phyloP scores from a whole-genome alignment of 2,888 invertebrate species.

The Ctena decussata region DNA sequence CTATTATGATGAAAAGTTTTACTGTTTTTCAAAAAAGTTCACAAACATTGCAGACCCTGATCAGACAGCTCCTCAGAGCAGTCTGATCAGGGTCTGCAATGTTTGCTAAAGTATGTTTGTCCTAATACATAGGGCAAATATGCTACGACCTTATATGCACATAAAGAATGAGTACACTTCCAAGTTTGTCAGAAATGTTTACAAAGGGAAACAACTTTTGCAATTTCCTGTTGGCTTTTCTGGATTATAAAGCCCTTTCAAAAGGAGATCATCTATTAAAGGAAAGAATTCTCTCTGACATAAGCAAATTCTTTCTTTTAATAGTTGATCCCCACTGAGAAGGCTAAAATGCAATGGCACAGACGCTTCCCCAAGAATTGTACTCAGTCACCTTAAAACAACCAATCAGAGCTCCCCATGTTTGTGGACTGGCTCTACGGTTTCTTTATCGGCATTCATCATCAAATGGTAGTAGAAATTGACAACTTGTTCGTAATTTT shows the following conservation, averaged over 20 bases:
- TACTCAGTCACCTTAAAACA: too few relatives aligned
- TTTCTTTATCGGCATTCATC: slow-evolving; percentile 85
- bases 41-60: too few relatives aligned
- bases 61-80: too few relatives aligned
- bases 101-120: too few relatives aligned
- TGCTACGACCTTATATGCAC: too few relatives aligned
- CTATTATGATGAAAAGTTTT: too few relatives aligned
- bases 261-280: neutral
- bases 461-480: slow-evolving; percentile 88
- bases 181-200: too few relatives aligned
- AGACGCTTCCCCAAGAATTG: too few relatives aligned
- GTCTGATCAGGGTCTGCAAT: too few relatives aligned
- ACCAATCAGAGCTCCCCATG: slow-evolving; percentile 67
- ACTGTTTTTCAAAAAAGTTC: too few relatives aligned
- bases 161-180: too few relatives aligned
- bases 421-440: slow-evolving; percentile 65
- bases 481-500: slow-evolving; percentile 87
- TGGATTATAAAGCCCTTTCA: neutral
- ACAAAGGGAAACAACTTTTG: neutral
- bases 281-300: neutral
- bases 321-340: neutral
- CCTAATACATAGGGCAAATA: too few relatives aligned
- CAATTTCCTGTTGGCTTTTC: neutral
- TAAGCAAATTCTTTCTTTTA: neutral
- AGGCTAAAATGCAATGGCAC: neutral